phyloP scores from a whole-genome alignment of 2,797 vertebrate species.

The Mus spretus region DNA sequence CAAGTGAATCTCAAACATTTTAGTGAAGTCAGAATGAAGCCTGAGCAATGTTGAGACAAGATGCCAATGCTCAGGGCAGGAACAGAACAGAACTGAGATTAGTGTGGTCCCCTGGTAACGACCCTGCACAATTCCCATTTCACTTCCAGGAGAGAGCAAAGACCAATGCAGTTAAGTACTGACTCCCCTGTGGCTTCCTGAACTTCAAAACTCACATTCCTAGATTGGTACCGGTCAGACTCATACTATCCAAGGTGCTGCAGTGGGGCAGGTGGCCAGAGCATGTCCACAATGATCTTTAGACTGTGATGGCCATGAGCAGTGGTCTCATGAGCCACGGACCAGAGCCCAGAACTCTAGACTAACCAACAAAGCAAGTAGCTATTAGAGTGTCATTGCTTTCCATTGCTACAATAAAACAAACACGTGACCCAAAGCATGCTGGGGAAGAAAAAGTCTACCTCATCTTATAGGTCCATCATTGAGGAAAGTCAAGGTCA shows the following conservation, averaged over 20 bases:
- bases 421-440: not conserved
- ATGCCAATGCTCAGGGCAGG: not conserved
- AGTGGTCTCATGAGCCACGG: not conserved
- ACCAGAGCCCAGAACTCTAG: not conserved
- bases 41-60: fast-evolving
- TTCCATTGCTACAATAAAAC: not conserved
- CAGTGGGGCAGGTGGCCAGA: not conserved
- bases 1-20: not conserved
- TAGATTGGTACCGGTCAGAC: no score
- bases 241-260: not conserved
- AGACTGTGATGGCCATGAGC: not conserved
- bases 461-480: not conserved
- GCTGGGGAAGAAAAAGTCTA: not conserved
- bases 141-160: not conserved
- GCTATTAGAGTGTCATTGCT: not conserved
- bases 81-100: not conserved
- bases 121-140: not conserved
- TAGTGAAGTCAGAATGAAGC: not conserved
- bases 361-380: not conserved
- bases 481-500: not conserved
- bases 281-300: not conserved
- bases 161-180: not conserved
- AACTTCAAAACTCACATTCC: not conserved
- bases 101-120: not conserved
- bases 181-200: not conserved